Conservation (phyloP, 2,888 invertebrate genomes). For the Tanypteryx hageni region DNA sequence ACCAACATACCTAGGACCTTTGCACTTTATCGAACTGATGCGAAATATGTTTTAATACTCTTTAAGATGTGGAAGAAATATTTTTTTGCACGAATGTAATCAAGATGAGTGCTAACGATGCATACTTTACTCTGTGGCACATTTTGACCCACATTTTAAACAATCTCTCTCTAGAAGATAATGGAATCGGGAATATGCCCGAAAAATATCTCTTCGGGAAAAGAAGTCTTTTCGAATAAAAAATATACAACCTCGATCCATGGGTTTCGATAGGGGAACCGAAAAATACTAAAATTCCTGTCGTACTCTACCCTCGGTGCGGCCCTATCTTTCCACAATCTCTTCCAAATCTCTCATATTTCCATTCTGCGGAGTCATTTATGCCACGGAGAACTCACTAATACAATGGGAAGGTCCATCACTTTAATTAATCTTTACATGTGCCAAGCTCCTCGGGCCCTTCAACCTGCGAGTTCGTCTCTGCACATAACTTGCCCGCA, state of each 20-base stretch:
- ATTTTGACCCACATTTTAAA: conserved; percentile 17
- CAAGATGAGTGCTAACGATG: conserved; percentile 24
- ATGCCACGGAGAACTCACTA: background rate
- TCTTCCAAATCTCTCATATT: background rate
- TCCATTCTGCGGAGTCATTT: background rate
- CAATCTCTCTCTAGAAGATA: background rate
- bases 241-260: background rate
- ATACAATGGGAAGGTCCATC: background rate
- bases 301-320: background rate
- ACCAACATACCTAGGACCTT: too few relatives aligned
- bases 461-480: background rate
- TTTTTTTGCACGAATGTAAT: background rate
- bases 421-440: background rate
- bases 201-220: background rate
- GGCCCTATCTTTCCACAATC: background rate
- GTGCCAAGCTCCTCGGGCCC: background rate
- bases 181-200: background rate
- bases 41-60: background rate
- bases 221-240: background rate
- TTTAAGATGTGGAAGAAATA: background rate
- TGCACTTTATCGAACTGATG: too few relatives aligned
- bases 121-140: background rate
- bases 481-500: background rate
- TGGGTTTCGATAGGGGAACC: background rate
- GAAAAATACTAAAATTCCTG: background rate